Base-by-base conservation (phyloP, 1,140 invertebrate species). In the Druon quercuslanigerum region DNA sequence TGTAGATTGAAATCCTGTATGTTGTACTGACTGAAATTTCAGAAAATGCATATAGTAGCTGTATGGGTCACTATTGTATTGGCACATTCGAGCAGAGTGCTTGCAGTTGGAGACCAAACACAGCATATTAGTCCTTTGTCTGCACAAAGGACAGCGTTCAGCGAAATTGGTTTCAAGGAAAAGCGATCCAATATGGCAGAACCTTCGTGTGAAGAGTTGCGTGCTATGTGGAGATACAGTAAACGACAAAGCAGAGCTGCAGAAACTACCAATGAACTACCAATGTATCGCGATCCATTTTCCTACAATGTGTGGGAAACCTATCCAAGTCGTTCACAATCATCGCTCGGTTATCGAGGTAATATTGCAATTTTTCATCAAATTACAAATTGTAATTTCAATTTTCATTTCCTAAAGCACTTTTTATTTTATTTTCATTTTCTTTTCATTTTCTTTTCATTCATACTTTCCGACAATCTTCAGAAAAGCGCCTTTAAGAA, bases 141-240 rank as follows among this genome's bases (percentile, higher is more conserved):
- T 66, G 50, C 82, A 50, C 84, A 84, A 51, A 80, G 82, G 50
- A 79, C 82, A 57, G 79, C 76, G 57, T 78, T 85, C 46, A 81
- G 81, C 25, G 85, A 86, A 72, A 80, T 86, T 76, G 74, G 79
- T 71, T 79, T 79, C 74, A 40, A 80, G 73, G 82, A 71, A 70
- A 82, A 84, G 72, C 78, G 81, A 7, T 72, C 77, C 12, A 79
- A 66, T 25, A 86, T 88, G 76, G 85, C 87, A 16, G 97, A 98
- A 84, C 97, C 97, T 0, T 95, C 93, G 40, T 98, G 97, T 88
- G 96, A 97, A 74, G 95, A 97, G 89, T 92, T 98, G 50, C 94
- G 96, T 71, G 95, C 95, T 6, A 97, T 98, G 96, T 98, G 96
- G 97, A 94, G 96, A 87, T 96, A 97, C 90, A 97, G 96, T 19